A percentile compares a stretch with the other conserved stretches of the same genome.
Evolutionary conservation across 2,888 invertebrate species (phyloP).

Genomic region (Hermaeophaga mercurialis): DNA sequence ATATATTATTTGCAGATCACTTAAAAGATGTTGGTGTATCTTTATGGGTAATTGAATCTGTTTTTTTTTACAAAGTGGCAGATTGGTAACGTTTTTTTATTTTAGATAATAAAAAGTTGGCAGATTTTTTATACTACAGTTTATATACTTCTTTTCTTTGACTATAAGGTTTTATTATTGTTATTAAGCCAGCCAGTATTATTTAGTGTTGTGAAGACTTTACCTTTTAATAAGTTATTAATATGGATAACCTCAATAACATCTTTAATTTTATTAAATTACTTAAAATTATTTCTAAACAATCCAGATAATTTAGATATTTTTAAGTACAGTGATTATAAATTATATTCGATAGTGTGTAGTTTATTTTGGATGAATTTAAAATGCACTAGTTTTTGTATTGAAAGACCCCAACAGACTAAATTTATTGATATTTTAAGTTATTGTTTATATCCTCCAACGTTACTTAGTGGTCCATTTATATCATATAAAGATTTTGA

Average conservation of each 20-base stretch:
- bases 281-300: constrained; percentile 39
- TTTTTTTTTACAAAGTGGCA: no score
- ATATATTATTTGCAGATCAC: constrained; percentile 63
- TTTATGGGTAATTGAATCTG: constrained; percentile 26
- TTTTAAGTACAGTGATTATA: constrained; percentile 54
- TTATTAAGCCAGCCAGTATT: constrained; percentile 61
- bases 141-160: constrained; percentile 41
- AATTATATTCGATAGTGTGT: constrained; percentile 61
- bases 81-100: constrained; percentile 27
- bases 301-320: constrained; percentile 36
- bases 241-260: constrained; percentile 64
- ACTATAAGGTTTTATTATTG: constrained; percentile 39
- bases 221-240: constrained; percentile 56
- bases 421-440: constrained; percentile 63
- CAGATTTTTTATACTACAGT: constrained; percentile 60
- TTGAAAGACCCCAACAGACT: constrained; percentile 59
- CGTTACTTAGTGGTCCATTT: constrained; percentile 84
- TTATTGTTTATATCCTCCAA: constrained; percentile 83
- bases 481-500: constrained; percentile 76
- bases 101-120: constrained; percentile 62
- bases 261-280: constrained; percentile 52
- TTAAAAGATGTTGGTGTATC: constrained; percentile 50
- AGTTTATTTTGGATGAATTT: constrained; percentile 73
- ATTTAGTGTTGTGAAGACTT: constrained; percentile 54
- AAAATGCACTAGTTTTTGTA: constrained; percentile 76